These are phyloP conservation scores for Etheostoma nigrum DNA, from an alignment of 2,797 vertebrate species.

Conservation along the genomic window DNA sequence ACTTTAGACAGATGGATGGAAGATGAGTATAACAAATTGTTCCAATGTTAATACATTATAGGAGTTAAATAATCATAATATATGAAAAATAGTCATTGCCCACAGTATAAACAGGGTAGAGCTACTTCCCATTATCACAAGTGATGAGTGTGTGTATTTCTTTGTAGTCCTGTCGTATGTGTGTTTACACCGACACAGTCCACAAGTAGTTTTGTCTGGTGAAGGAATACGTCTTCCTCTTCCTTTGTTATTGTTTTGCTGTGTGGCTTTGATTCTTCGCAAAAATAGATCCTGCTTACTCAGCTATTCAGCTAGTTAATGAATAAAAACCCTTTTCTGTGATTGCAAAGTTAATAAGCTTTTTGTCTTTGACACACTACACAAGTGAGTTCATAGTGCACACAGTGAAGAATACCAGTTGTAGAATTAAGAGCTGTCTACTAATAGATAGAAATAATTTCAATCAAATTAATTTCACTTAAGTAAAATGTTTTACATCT, in stretches of 20 bases:
- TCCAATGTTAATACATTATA: no score
- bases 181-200: not conserved
- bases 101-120: no score
- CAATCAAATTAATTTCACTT: no score
- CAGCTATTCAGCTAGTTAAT: not conserved
- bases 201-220: constrained; percentile 6
- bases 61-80: no score
- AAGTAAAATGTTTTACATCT: not conserved
- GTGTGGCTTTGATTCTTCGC: not conserved
- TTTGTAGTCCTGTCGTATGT: not conserved
- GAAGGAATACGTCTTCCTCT: not conserved
- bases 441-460: no score
- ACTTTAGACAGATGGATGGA: not conserved
- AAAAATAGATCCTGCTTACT: not conserved
- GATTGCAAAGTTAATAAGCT: not conserved
- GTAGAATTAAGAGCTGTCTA: not conserved
- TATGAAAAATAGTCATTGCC: no score
- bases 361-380: not conserved
- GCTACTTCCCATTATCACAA: not conserved
- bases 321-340: not conserved
- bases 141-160: not conserved
- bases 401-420: no score
- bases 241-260: not conserved
- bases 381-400: no score
- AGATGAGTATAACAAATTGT: not conserved